Conservation (phyloP, 2,888 invertebrate genomes). For the Acronicta alni region DNA sequence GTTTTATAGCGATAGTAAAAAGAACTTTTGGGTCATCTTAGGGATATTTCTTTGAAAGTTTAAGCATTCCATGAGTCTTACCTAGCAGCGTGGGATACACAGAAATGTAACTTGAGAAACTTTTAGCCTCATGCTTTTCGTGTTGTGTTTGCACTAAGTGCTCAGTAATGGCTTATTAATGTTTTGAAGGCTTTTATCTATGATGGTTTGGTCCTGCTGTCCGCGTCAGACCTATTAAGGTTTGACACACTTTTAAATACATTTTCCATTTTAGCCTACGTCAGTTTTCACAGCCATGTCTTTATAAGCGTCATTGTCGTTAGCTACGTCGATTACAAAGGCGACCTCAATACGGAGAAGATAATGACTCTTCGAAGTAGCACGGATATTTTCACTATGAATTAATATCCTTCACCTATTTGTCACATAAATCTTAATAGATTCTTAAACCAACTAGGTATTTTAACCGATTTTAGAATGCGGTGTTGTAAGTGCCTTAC, state of each 20-base stretch:
- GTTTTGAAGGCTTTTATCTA: conserved; percentile 39
- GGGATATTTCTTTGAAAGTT: conserved; percentile 59
- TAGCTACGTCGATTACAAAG: conserved; percentile 1
- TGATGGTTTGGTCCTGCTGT: conserved; percentile 14
- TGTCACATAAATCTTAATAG: background rate
- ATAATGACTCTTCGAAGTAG: background rate
- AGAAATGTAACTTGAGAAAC: conserved; percentile 50
- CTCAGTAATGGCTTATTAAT: conserved; percentile 45
- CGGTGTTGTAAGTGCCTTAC: too few relatives aligned
- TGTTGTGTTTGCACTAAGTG: conserved; percentile 40
- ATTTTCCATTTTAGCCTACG: conserved; percentile 4
- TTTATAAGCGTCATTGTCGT: background rate
- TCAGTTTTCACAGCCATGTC: background rate
- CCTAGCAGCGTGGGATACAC: conserved; percentile 35
- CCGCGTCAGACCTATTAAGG: conserved; percentile 4
- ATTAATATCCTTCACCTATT: background rate
- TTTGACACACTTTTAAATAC: conserved; percentile 20
- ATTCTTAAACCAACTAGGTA: background rate
- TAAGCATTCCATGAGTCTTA: conserved; percentile 45
- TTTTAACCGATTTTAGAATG: background rate
- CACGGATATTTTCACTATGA: background rate
- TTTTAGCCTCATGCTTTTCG: conserved; percentile 39
- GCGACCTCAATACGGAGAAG: background rate
- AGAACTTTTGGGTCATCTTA: conserved; percentile 65
- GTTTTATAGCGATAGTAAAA: conserved; percentile 68